Conservation (phyloP, 2,113 vertebrate species). For the Thinocorus orbignyianus region DNA sequence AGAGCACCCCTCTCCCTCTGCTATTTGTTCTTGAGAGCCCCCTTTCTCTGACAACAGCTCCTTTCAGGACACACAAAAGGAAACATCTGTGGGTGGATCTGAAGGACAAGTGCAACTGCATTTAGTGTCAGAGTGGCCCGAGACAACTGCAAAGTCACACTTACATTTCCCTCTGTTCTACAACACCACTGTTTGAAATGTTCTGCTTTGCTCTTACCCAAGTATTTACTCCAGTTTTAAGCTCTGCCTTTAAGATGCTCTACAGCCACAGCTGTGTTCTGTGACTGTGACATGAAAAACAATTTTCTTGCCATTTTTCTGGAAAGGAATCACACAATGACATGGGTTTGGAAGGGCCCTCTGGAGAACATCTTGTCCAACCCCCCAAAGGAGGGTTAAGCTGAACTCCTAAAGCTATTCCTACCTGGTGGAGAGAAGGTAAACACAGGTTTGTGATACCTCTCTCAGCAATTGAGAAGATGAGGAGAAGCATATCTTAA, state of each 20-base stretch:
- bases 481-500: neutral
- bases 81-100: neutral
- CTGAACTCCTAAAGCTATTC: neutral
- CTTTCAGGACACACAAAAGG: neutral
- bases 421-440: neutral
- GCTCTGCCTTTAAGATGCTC: neutral
- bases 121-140: neutral
- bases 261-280: neutral
- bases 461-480: neutral
- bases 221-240: neutral
- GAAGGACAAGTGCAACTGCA: rapidly evolving
- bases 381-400: neutral
- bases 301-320: neutral
- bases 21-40: neutral
- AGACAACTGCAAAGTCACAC: neutral
- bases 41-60: neutral
- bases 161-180: neutral
- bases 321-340: neutral
- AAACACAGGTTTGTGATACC: neutral
- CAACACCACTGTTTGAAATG: neutral
- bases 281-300: rapidly evolving
- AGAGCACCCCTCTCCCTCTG: neutral
- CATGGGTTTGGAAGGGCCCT: too few species aligned
- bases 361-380: too few species aligned
- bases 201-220: neutral